Percentiles rank a stretch among this genome's conserved stretches.
Evolutionary conservation across 1,140 invertebrate species (phyloP).

Genomic region (Zaprionus capensis): DNA sequence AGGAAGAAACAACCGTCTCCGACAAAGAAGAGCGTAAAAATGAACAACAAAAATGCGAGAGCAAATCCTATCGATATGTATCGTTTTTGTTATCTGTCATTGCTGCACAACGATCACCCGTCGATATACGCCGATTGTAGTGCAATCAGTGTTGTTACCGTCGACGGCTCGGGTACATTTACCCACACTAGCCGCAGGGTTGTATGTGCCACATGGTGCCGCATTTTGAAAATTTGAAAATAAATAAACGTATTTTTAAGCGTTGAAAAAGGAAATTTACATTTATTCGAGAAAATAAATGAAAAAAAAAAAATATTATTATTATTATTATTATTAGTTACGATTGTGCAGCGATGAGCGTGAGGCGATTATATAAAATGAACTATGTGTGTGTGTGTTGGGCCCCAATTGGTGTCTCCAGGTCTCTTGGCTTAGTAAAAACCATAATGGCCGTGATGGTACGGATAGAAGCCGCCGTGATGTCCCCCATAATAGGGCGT

Average conservation of each 20-base stretch:
- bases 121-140: background rate
- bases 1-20: slow-evolving; percentile 45
- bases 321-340: slow-evolving; percentile 8
- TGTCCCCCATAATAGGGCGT: slow-evolving; percentile 70
- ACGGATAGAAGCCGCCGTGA: slow-evolving; percentile 67
- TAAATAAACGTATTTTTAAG: slow-evolving; percentile 17
- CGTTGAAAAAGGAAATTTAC: slow-evolving; percentile 38
- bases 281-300: slow-evolving; percentile 37
- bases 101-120: background rate
- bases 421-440: slow-evolving; percentile 52
- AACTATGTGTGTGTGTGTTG: slow-evolving; percentile 7
- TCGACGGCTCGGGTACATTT: background rate
- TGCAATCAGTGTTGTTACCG: background rate
- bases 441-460: slow-evolving; percentile 73
- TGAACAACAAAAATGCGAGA: slow-evolving; percentile 47
- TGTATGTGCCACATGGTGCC: background rate
- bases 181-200: slow-evolving; percentile 9
- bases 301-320: slow-evolving; percentile 24
- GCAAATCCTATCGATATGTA: slow-evolving; percentile 23
- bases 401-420: slow-evolving; percentile 13
- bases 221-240: slow-evolving; percentile 1
- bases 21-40: slow-evolving; percentile 54
- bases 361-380: slow-evolving; percentile 20
- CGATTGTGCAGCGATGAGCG: slow-evolving; percentile 40
- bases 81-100: background rate